phyloP scores from a whole-genome alignment of 2,888 invertebrate species.

The Ephialtes manifestator region DNA sequence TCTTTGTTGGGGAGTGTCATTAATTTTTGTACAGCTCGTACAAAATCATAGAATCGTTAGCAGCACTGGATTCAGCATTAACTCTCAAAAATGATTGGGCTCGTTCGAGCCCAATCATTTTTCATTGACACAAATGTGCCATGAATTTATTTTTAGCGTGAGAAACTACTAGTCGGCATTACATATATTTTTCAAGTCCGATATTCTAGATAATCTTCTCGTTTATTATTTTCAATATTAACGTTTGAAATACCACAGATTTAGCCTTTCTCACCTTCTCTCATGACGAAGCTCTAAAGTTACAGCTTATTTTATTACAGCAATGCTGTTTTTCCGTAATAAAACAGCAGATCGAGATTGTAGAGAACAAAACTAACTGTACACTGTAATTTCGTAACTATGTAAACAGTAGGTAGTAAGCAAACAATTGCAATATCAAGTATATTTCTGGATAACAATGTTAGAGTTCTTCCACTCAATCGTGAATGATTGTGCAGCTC shows the following conservation, averaged over 20 bases:
- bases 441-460: conserved; percentile 54
- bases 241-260: not conserved
- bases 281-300: not conserved
- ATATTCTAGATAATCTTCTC: not conserved
- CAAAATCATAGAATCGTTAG: no score
- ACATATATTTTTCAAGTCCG: not conserved
- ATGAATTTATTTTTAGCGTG: not conserved
- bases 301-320: not conserved
- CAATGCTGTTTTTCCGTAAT: not conserved
- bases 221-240: not conserved
- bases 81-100: no score
- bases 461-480: conserved; percentile 42
- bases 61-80: no score
- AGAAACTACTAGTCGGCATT: not conserved
- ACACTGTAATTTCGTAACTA: conserved; percentile 37
- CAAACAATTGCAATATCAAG: conserved; percentile 10
- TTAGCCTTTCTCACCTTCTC: not conserved
- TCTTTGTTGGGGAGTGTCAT: no score
- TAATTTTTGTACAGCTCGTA: not conserved
- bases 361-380: not conserved
- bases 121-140: not conserved
- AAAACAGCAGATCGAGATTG: not conserved
- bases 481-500: conserved; percentile 37
- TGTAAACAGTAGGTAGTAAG: conserved; percentile 19
- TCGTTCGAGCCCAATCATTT: not conserved